phyloP scores from a whole-genome alignment of 2,888 invertebrate genomes.

The Tanaodytes sp. region DNA sequence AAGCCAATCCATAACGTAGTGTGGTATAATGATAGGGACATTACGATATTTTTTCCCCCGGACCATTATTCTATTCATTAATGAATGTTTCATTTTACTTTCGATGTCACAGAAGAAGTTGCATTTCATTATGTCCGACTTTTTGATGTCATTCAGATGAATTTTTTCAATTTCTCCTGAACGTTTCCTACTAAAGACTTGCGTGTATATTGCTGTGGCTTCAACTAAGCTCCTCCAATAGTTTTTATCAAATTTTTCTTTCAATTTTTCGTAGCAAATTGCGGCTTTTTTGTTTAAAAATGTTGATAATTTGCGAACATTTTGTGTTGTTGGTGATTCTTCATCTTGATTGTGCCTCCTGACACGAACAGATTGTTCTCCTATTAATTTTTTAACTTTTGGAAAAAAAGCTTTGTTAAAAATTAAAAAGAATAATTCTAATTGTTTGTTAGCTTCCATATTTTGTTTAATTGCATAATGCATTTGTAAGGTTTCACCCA shows the following conservation, averaged over 20 bases:
- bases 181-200: conserved; percentile 12
- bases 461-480: conserved; percentile 19
- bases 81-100: not conserved
- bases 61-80: conserved; percentile 6
- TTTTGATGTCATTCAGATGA: not conserved
- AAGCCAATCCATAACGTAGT: conserved; percentile 2
- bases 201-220: conserved; percentile 5
- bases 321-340: not conserved
- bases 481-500: conserved; percentile 9
- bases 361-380: conserved; percentile 13
- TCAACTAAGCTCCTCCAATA: not conserved
- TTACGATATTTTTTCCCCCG: conserved; percentile 10
- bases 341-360: conserved; percentile 20
- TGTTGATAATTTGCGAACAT: not conserved
- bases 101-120: not conserved
- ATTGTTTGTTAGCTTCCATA: conserved; percentile 4
- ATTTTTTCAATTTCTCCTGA: conserved; percentile 8
- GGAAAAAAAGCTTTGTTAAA: conserved; percentile 9
- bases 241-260: not conserved
- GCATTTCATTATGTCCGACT: not conserved
- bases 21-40: conserved; percentile 7
- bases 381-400: conserved; percentile 5
- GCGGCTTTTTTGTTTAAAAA: conserved; percentile 1
- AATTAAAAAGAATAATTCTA: conserved; percentile 26
- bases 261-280: not conserved